Base-by-base conservation (phyloP, 2,888 invertebrate genomes). In the Marasmarcha lunaedactyla region DNA sequence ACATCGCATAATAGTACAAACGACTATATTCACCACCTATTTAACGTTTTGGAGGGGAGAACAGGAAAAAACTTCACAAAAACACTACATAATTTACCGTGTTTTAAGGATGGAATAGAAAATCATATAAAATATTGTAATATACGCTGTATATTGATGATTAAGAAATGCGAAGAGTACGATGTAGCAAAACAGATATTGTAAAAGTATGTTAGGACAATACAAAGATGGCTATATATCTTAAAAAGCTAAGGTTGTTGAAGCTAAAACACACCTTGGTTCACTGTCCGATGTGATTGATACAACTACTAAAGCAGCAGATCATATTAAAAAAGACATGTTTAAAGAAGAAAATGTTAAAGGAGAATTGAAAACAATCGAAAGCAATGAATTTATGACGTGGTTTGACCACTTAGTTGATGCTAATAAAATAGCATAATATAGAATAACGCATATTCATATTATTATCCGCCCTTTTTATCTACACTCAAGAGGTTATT, bases 91-190 rank as follows among this genome's bases (percentile, higher is more conserved):
- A 35, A n/a, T 12, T 35, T 35, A 13, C 14, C 35, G 14, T 35
- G 35, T 35, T 13, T 35, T 9, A 11, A 35, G 14, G 35, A 25
- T 25, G 25, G 25, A 9, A 6, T 25, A 25, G 25, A 25, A 25
- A 14, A 35, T 6, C 14, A 9, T 11, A 35, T 14, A 12, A 12
- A 6, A 14, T 13, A 35, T 13, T 35, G 3, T 13, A 12, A 35
- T 33, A 38, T 38, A 14, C 13, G 38, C 30, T 38, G 38, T 11
- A 38, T 38, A 30, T 38, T 30, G n/a, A 14, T 30, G 12, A 14
- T 35, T 10, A 39, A 39, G 12, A 39, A 35, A 35, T 39, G 39
- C 35, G 39, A 35, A 25, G 15, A 39, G 20, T 39, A 20, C 25
- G 26, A 20, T 20, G 25, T 12, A 25, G 34, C 12, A 30, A 35